Base-by-base conservation (phyloP, 2,113 vertebrate genomes). In the Phycodurus eques region DNA sequence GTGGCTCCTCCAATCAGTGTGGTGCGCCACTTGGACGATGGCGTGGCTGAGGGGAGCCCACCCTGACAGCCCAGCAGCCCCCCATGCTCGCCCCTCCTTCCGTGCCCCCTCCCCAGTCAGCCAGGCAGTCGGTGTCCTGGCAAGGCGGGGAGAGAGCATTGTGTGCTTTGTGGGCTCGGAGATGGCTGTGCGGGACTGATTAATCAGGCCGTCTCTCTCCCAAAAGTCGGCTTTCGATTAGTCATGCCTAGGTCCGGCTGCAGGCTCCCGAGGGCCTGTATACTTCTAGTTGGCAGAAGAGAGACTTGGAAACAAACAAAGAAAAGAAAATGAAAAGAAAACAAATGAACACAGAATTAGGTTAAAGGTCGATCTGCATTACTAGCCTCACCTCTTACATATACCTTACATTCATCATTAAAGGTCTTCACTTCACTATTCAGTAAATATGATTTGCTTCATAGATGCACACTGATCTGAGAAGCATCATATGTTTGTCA, bases 191-290 rank as follows among this genome's bases (percentile, higher is more conserved):
- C 83, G 86, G 86, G 82, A 87, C 65, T 82, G 90, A 87, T 87
- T 81, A 92, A 88, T 87, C 91, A 71, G 88, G 89, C 90, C 85
- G 80, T 90, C 83, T 90, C 89, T 89, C 88, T 90, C 88, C 82
- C 76, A 82, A 68, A 65, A 88, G 82, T 88, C 90, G 85, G 89
- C 88, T 89, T 88, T 91, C 87, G 89, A 85, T 88, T 87, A 78
- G 90, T 91, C 90, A 91, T 91, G 90, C 90, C 90, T 91, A 85
- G 87, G 86, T 91, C 90, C 88, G 88, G 89, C 90, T 80, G 90
- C 88, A 91, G 90, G 90, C 90, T 90, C 87, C 88, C 81, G 70
- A 82, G 85, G 88, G 90, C 91, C 91, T 83, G 90, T 88, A 87
- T 75, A 88, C 88, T 89, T 90, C 89, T 89, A 90, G 88, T 83